Evolutionary conservation across 1,140 invertebrate species (phyloP).

Genomic region (Neodiprion lecontei): DNA sequence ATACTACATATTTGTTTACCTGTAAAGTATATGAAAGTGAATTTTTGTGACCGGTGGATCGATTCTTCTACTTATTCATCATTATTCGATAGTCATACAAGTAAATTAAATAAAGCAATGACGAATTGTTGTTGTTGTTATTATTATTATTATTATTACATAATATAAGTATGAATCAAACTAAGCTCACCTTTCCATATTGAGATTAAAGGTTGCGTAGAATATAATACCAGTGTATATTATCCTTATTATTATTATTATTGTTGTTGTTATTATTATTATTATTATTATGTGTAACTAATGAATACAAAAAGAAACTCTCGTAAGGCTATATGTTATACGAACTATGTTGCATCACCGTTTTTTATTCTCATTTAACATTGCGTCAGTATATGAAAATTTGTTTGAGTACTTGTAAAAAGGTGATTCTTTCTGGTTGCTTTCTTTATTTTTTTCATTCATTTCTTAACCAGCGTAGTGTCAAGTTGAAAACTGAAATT

Average conservation of each 20-base stretch:
- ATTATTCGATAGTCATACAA: too few relatives aligned
- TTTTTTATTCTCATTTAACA: conserved; percentile 4
- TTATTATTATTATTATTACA: too few relatives aligned
- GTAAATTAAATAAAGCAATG: too few relatives aligned
- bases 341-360: not conserved
- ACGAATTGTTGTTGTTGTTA: too few relatives aligned
- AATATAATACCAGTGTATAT: conserved; percentile 8
- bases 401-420: not conserved
- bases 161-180: not conserved
- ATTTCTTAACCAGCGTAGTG: not conserved
- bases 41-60: too few relatives aligned
- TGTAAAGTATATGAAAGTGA: not conserved
- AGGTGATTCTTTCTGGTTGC: too few relatives aligned
- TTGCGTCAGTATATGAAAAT: not conserved
- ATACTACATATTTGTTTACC: not conserved
- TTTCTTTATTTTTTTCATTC: not conserved
- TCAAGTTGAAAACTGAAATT: not conserved
- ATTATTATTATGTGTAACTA: conserved; percentile 2
- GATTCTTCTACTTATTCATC: too few relatives aligned
- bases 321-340: not conserved
- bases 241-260: not conserved
- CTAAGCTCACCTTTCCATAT: conserved; percentile 8
- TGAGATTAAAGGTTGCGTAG: not conserved
- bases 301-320: not conserved
- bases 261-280: not conserved